Evolutionary conservation across 2,888 invertebrate species (phyloP).

Genomic region (Mechanitis mazaeus): DNA sequence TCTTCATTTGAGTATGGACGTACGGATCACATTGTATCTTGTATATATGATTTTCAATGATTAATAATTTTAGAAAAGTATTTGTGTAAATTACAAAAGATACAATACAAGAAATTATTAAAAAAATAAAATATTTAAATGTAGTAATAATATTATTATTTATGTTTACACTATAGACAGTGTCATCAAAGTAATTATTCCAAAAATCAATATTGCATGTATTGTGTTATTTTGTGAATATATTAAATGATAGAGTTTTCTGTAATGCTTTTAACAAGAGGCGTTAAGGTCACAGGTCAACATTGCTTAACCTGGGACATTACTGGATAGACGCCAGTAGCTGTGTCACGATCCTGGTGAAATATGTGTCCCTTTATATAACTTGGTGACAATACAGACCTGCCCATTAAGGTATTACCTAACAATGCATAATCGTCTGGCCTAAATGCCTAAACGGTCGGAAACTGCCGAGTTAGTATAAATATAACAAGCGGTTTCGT

Average conservation of each 20-base stretch:
- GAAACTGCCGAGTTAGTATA: constrained; percentile 17
- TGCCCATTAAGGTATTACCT: constrained; percentile 31
- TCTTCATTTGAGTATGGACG: constrained; percentile 6
- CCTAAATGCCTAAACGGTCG: constrained; percentile 30
- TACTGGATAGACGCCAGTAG: neutral
- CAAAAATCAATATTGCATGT: neutral
- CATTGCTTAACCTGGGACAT: constrained; percentile 8
- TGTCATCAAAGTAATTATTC: neutral
- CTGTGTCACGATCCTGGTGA: constrained; percentile 17
- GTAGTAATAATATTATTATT: too few species aligned
- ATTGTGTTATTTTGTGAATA: constrained; percentile 1
- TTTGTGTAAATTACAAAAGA: neutral
- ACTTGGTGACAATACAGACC: constrained; percentile 28
- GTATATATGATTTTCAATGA: neutral
- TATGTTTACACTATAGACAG: too few species aligned
- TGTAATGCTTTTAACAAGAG: constrained; percentile 2
- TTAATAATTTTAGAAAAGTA: neutral
- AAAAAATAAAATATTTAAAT: neutral
- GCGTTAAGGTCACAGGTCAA: constrained; percentile 1
- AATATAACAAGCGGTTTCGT: constrained; percentile 17
- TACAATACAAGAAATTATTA: neutral
- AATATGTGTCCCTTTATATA: constrained; percentile 26
- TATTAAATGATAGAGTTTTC: constrained; percentile 1
- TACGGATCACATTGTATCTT: constrained; percentile 1
- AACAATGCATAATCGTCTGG: constrained; percentile 36